Percentiles rank a stretch among this genome's conserved stretches.
phyloP scores from a whole-genome alignment of 2,888 invertebrate genomes.

The Leptopilina drosophilae region DNA sequence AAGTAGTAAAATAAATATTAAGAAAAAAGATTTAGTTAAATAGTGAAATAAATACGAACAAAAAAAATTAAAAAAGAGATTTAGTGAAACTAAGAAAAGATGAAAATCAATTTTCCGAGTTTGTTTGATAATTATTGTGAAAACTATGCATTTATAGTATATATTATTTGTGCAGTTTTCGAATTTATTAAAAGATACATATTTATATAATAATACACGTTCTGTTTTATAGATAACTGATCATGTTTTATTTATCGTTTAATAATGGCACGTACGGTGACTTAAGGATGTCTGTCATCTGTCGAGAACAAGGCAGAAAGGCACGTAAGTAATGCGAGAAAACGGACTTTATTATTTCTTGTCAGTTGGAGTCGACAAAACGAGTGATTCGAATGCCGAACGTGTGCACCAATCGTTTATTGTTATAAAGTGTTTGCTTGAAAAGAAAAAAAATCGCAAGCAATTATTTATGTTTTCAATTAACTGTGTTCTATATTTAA shows the following conservation, averaged over 20 bases:
- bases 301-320: constrained; percentile 24
- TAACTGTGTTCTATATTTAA: too few relatives aligned
- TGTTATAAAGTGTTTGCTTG: background rate
- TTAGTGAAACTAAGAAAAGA: too few relatives aligned
- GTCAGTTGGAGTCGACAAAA: constrained; percentile 56
- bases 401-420: constrained; percentile 45
- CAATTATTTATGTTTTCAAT: background rate
- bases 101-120: too few relatives aligned
- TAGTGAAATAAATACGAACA: too few relatives aligned
- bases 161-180: too few relatives aligned
- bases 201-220: constrained; percentile 17
- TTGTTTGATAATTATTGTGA: too few relatives aligned
- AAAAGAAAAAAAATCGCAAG: background rate
- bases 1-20: too few relatives aligned
- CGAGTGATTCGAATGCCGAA: constrained; percentile 49
- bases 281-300: constrained; percentile 22
- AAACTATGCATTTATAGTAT: too few relatives aligned
- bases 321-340: constrained; percentile 44
- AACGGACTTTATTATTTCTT: constrained; percentile 53
- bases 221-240: constrained; percentile 4
- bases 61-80: too few relatives aligned
- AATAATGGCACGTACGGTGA: constrained; percentile 37
- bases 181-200: background rate
- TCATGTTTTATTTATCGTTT: constrained; percentile 26
- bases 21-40: too few relatives aligned